Evolutionary conservation across 1,140 invertebrate genomes (phyloP).

Genomic region (Saccostrea echinata): DNA sequence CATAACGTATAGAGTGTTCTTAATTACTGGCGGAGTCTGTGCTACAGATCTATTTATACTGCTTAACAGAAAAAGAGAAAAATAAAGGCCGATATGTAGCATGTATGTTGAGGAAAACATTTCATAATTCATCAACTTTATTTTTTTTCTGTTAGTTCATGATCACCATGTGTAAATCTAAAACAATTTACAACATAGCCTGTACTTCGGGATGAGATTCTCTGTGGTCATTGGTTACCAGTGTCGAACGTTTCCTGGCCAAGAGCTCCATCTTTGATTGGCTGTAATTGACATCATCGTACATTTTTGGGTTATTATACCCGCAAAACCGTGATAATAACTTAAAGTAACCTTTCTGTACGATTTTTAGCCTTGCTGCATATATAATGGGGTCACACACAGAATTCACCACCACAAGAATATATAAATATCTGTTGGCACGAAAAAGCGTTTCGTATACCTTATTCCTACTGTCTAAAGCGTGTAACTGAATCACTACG

Average conservation of each 20-base stretch:
- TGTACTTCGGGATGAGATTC: conserved; percentile 10
- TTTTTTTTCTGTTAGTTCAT: too few species aligned
- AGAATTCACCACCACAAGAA: conserved; percentile 84
- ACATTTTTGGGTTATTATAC: background rate
- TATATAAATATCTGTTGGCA: conserved; percentile 66
- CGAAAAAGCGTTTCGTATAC: conserved; percentile 50
- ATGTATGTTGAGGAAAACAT: too few species aligned
- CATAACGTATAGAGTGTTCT: too few species aligned
- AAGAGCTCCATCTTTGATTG: conserved; percentile 1
- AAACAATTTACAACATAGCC: background rate
- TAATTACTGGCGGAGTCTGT: too few species aligned
- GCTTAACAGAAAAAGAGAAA: too few species aligned
- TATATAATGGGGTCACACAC: conserved; percentile 87
- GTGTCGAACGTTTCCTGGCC: background rate
- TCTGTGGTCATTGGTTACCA: background rate
- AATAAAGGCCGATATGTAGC: too few species aligned
- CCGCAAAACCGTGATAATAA: conserved; percentile 18
- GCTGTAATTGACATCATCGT: background rate
- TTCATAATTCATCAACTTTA: too few species aligned
- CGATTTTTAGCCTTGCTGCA: conserved; percentile 85
- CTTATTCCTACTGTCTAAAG: conserved; percentile 7
- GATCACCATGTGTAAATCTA: background rate
- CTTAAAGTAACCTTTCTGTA: conserved; percentile 62
- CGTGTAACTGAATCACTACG: conserved; percentile 55
- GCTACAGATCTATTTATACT: too few species aligned